phyloP scores from a whole-genome alignment of 2,797 vertebrate genomes.

The Pipistrellus pipistrellus region DNA sequence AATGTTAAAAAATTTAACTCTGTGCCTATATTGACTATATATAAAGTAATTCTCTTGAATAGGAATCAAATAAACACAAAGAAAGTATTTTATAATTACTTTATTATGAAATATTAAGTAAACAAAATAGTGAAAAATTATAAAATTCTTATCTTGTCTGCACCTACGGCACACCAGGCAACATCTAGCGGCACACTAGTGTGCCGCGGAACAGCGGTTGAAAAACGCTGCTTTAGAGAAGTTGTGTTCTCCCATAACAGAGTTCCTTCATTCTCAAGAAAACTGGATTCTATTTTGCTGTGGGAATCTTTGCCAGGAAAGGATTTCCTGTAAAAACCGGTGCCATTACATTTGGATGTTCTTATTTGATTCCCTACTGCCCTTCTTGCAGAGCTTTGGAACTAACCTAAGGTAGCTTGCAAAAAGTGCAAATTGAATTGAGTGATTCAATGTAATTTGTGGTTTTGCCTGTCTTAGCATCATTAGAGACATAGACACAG shows the following conservation, averaged over 20 bases:
- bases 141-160: too few species aligned
- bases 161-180: too few species aligned
- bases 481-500: slow-evolving; percentile 70
- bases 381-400: slow-evolving; percentile 79
- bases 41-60: too few species aligned
- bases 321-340: slow-evolving; percentile 74
- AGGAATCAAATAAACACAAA: too few species aligned
- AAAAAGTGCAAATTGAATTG: slow-evolving; percentile 77
- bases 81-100: too few species aligned
- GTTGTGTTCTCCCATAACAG: slow-evolving; percentile 78
- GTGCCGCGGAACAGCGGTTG: too few species aligned
- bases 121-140: too few species aligned
- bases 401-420: slow-evolving; percentile 77
- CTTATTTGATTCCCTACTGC: slow-evolving; percentile 76
- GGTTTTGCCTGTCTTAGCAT: slow-evolving; percentile 66
- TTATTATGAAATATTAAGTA: too few species aligned
- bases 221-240: slow-evolving; percentile 80
- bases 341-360: slow-evolving; percentile 80
- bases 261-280: slow-evolving; percentile 81
- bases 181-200: too few species aligned
- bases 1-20: too few species aligned
- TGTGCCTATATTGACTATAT: too few species aligned
- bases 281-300: slow-evolving; percentile 81
- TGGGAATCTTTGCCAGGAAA: slow-evolving; percentile 75
- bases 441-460: slow-evolving; percentile 71